phyloP scores from a whole-genome alignment of 2,797 vertebrate genomes.

The Leptatherina wallacei region DNA sequence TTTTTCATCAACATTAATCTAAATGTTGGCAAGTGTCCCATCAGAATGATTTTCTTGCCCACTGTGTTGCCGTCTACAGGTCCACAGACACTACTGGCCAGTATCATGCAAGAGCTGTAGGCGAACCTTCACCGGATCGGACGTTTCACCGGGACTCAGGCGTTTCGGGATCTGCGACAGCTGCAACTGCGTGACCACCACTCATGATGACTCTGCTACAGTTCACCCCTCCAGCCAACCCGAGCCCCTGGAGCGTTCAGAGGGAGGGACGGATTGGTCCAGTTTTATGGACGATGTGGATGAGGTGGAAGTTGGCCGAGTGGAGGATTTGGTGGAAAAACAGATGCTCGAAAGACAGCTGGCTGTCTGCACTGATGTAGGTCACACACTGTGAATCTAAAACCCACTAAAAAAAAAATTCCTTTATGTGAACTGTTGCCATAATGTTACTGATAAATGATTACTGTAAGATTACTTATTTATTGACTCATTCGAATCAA shows the following conservation, averaged over 20 bases:
- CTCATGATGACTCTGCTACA: conserved; percentile 85
- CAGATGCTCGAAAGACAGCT: conserved; percentile 80
- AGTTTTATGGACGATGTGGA: conserved; percentile 95
- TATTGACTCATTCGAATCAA: conserved; percentile 39
- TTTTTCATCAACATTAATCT: not conserved
- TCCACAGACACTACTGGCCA: conserved; percentile 93
- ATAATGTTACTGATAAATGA: conserved; percentile 19
- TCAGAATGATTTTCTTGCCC: conserved; percentile 1
- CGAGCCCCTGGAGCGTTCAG: conserved; percentile 85
- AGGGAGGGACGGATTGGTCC: conserved; percentile 89
- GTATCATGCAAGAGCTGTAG: conserved; percentile 96
- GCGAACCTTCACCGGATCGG: conserved; percentile 89
- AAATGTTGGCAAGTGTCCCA: not conserved
- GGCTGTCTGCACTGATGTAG: conserved; percentile 54
- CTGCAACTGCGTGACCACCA: conserved; percentile 93
- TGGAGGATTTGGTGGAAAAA: conserved; percentile 89
- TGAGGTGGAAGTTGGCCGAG: conserved; percentile 89
- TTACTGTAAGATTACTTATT: conserved; percentile 30
- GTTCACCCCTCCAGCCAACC: conserved; percentile 84
- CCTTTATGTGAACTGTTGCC: conserved; percentile 14
- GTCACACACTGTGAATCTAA: conserved; percentile 49
- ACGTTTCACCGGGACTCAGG: conserved; percentile 87
- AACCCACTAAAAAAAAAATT: not conserved
- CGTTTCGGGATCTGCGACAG: conserved; percentile 94
- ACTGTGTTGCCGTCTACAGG: conserved; percentile 75